Base-by-base conservation (phyloP, 2,888 invertebrate species). In the Deroplatys truncata region DNA sequence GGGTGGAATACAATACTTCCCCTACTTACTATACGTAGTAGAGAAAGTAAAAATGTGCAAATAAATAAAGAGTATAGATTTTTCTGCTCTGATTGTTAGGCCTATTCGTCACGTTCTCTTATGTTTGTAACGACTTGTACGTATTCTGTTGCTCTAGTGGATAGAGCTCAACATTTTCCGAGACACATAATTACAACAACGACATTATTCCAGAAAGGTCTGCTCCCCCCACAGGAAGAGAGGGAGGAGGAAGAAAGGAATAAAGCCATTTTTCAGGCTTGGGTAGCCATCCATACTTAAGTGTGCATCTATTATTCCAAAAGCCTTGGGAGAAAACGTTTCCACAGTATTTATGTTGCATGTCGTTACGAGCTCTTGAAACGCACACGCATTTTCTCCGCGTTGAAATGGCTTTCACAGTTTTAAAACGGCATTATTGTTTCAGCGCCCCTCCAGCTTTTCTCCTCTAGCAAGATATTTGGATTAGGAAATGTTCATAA, bases 381-480 rank as follows among this genome's bases (percentile, higher is more conserved):
- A 72, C 1, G 56, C 56, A 72, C 56, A 16, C 56, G 20, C 56
- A 16, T 25, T 25, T 25, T 20, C 56, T 72, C 56, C 56, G 56
- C 56, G 56, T 72, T 20, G 56, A 72, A 72, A 72, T 72, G 56
- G 20, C 20, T 72, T 72, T 72, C 56, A 72, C 56, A 20, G 25
- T 72, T 72, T 72, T 72, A 72, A 72, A 72, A 25, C 25, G 56
- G 20, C 20, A 72, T 20, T 72, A 16, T 72, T 72, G 15, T 20
- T 9, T 9, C 5, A 1, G 15, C 2, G 16, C 1, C 0, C 3
- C 2, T 2, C 16, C 0, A 1, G 15, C 16, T 16, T 16, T 15
- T 72, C 56, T 72, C 56, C 56, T 72, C 56, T 56, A 1, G 56
- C 2, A 56, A 16, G 20, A 56, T 56, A 56, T 56, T 56, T 72